These are phyloP conservation scores for Pammene fasciana DNA, from an alignment of 2,888 invertebrate genomes.

Conservation along the genomic window DNA sequence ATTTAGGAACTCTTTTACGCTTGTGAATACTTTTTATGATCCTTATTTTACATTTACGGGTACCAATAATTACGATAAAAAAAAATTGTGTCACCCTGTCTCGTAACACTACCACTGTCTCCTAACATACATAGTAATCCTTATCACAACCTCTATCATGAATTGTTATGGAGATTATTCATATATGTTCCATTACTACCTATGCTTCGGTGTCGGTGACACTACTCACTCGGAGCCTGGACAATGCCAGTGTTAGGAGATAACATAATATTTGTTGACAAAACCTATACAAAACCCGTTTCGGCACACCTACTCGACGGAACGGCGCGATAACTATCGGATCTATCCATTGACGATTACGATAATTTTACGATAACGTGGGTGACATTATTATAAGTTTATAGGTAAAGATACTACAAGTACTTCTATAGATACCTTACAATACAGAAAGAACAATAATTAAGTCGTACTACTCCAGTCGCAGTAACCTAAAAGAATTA, in stretches of 20 bases:
- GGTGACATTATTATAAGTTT: constrained; percentile 20
- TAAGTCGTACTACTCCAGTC: background rate
- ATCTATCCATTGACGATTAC: constrained; percentile 38
- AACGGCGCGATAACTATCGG: constrained; percentile 40
- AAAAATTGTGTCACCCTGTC: background rate
- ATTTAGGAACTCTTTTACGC: no score
- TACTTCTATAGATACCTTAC: constrained; percentile 11
- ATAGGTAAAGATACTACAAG: no score
- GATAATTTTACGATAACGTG: constrained; percentile 43
- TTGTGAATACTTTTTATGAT: no score
- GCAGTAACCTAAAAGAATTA: background rate
- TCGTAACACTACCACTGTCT: background rate
- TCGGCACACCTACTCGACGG: constrained; percentile 36
- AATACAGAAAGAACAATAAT: background rate
- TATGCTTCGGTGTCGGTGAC: background rate
- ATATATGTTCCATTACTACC: constrained; percentile 8
- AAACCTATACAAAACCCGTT: constrained; percentile 27
- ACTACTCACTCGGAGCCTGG: constrained; percentile 9
- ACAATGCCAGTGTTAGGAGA: constrained; percentile 20
- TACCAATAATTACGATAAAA: no score
- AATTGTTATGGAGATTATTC: constrained; percentile 17
- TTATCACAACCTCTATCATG: constrained; percentile 2
- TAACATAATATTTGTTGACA: constrained; percentile 37
- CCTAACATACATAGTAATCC: background rate
- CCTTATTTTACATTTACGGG: no score